Percentiles rank a stretch among this genome's conserved stretches.
These are phyloP conservation scores for Hydrophis major DNA, from an alignment of 2,797 vertebrate species.

Conservation along the genomic window DNA sequence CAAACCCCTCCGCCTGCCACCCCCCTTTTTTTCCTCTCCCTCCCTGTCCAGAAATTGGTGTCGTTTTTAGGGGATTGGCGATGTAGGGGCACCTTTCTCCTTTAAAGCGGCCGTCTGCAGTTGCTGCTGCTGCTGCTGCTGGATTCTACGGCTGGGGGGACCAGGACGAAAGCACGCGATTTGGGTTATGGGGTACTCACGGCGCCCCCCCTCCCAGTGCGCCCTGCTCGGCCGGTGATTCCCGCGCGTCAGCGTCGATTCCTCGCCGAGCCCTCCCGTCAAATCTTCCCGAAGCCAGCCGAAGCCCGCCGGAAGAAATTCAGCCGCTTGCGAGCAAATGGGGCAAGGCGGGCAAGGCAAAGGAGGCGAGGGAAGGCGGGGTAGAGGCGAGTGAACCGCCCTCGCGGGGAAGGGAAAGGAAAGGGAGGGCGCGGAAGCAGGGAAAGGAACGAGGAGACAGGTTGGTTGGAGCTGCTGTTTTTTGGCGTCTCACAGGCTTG, in stretches of 20 bases:
- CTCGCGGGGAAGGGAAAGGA: slow-evolving; percentile 3
- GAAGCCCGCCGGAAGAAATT: slow-evolving; percentile 60
- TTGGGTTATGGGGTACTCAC: slow-evolving; percentile 1
- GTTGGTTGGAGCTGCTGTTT: not conserved
- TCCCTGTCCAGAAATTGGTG: not conserved
- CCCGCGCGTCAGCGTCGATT: slow-evolving; percentile 9
- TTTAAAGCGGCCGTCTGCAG: not conserved
- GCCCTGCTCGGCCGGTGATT: slow-evolving; percentile 22
- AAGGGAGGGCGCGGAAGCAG: not conserved
- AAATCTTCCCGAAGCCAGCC: not conserved
- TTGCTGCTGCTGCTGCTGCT: not conserved
- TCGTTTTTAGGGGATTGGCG: not conserved
- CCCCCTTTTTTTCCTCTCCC: not conserved
- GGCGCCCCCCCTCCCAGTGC: not conserved
- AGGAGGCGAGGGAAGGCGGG: not conserved
- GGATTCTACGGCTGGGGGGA: not conserved
- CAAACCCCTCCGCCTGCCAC: not conserved
- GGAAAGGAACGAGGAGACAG: not conserved
- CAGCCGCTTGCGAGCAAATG: not conserved
- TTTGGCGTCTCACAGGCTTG: too few relatives aligned
- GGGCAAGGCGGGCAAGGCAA: not conserved
- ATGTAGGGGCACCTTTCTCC: not conserved
- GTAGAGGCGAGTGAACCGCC: slow-evolving; percentile 7
- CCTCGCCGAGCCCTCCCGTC: not conserved
- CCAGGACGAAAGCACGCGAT: not conserved